Base-by-base conservation (phyloP, 92 coral and sea anemone species). In the Porites lobata region DNA sequence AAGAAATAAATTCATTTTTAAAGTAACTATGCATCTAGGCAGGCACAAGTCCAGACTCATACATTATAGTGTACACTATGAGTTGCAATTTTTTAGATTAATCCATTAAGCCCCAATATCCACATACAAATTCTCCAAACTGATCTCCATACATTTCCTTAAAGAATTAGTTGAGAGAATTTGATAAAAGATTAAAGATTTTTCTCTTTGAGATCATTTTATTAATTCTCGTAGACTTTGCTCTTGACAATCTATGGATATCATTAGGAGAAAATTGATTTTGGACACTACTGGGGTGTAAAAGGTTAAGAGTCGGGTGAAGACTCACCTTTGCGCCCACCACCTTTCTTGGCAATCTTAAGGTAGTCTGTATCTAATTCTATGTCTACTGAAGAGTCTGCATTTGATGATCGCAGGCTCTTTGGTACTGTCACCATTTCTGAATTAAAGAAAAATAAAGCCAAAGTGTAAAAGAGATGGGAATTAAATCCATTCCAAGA, bases 391-490 rank as follows among this genome's bases (percentile, higher is more conserved):
- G 78, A 61, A 53, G 51, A 54, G n/a, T 50, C 86, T 1, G 20
- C 12, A 17, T 64, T 82, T 32, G 78, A 70, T 82, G 58, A 38
- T 1, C 47, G 61, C 32, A 78, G 86, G 19, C 74, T 84, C 22
- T 73, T 74, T 2, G 80, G 74, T 20, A 75, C 50, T 6, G 87
- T 84, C 54, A 84, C 51, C 87, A 84, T 84, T 73, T 84, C 87
- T 84, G 17, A 54, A 24, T n/a, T 18, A 22, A 29, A 50, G 14
- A 72, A 38, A 38, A 38, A 38, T 38, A 38, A 38, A 38, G 47
- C 47, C 47, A 38, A 38, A 38, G 47, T 38, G 47, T 38, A 38
- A 38, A 38, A 38, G 47, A 38, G 47, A 38, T 38, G 7, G 47
- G 3, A 56, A 56, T 8, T 0, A 56, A 56, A 56, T 14, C 15